Evolutionary conservation across 1,140 invertebrate genomes (phyloP).

Genomic region (Zaprionus gabonicus): DNA sequence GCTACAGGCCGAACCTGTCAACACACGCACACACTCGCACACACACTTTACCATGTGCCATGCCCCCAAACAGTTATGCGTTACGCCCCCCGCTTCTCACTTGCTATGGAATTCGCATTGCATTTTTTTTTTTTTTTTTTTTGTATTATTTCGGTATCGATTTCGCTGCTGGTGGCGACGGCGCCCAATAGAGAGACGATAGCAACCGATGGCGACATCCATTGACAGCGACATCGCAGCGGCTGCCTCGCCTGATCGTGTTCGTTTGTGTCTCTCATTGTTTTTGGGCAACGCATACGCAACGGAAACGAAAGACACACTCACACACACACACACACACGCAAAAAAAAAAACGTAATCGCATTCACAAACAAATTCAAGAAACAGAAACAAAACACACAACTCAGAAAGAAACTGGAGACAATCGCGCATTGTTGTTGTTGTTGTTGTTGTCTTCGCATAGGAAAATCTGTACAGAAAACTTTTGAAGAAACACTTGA

Average conservation of each 20-base stretch:
- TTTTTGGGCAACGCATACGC: conserved; percentile 45
- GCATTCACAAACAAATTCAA: conserved; percentile 30
- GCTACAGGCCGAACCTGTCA: conserved; percentile 40
- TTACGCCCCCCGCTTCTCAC: neutral
- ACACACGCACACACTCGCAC: conserved; percentile 14
- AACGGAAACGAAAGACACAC: conserved; percentile 43
- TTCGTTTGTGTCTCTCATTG: conserved; percentile 15
- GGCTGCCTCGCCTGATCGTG: neutral
- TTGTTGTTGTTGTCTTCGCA: conserved; percentile 17
- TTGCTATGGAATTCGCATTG: conserved; percentile 37
- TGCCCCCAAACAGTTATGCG: conserved; percentile 6
- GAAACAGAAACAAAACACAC: conserved; percentile 14
- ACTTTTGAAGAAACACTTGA: conserved; percentile 43
- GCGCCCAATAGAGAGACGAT: conserved; percentile 25
- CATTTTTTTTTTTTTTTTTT: conserved; percentile 30
- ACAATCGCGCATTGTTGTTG: conserved; percentile 44
- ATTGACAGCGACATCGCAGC: conserved; percentile 15
- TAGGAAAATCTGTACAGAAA: conserved; percentile 28
- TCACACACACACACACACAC: conserved; percentile 23
- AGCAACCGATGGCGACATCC: conserved; percentile 34
- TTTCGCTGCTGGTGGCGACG: conserved; percentile 43
- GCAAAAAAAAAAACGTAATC: conserved; percentile 17
- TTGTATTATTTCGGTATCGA: conserved; percentile 39
- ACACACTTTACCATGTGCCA: neutral
- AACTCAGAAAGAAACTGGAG: conserved; percentile 25